A percentile compares a stretch with the other conserved stretches of the same genome.
phyloP scores from a whole-genome alignment of 2,888 invertebrate genomes.

The Oasisia sp. region DNA sequence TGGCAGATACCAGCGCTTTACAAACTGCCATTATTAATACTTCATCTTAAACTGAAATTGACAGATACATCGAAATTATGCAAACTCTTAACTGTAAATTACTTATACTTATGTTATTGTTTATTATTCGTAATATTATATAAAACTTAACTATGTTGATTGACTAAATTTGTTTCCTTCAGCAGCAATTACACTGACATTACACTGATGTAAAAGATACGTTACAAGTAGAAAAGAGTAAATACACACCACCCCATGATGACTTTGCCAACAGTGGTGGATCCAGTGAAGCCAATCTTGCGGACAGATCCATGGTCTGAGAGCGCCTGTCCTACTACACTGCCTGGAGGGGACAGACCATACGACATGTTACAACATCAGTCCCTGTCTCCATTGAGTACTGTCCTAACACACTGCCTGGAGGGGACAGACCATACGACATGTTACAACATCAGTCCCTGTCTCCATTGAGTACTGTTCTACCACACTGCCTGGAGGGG shows the following conservation, averaged over 20 bases:
- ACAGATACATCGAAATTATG: not conserved
- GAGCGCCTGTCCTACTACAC: slow-evolving; percentile 85
- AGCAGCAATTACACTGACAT: not conserved
- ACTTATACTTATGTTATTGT: not conserved
- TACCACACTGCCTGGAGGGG: too few relatives aligned
- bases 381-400: not conserved
- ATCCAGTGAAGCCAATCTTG: slow-evolving; percentile 96
- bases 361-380: not conserved
- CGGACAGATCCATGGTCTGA: slow-evolving; percentile 86
- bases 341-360: slow-evolving; percentile 67
- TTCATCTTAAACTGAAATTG: too few relatives aligned
- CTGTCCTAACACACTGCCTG: not conserved
- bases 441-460: too few relatives aligned
- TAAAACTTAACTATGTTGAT: not conserved
- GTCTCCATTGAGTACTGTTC: too few relatives aligned
- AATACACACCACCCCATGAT: slow-evolving; percentile 80
- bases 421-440: too few relatives aligned
- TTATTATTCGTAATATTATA: not conserved
- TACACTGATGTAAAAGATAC: not conserved
- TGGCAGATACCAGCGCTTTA: too few relatives aligned
- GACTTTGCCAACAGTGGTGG: slow-evolving; percentile 88
- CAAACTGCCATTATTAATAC: too few relatives aligned
- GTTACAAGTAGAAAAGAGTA: slow-evolving; percentile 9
- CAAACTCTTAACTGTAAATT: not conserved
- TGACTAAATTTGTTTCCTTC: not conserved